phyloP scores from a whole-genome alignment of 2,113 vertebrate genomes.

The Serilophus lunatus region DNA sequence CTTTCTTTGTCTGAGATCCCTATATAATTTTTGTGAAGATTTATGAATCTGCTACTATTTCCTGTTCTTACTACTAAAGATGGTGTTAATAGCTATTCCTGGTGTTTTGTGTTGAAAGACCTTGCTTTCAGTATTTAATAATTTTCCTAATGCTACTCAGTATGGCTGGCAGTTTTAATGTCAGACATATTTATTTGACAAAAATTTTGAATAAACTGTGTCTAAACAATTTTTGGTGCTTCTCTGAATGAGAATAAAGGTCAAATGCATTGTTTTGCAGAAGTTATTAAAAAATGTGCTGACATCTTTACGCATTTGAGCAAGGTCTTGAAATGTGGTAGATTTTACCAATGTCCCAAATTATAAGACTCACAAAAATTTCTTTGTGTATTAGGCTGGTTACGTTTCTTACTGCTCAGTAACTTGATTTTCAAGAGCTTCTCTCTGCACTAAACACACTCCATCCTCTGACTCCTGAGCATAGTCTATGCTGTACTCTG shows the following conservation, averaged over 20 bases:
- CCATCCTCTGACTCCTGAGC: neutral
- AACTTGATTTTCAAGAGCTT: neutral
- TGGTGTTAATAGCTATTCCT: neutral
- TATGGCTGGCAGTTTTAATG: neutral
- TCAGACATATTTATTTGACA: neutral
- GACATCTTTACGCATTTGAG: neutral
- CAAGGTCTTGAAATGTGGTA: constrained; percentile 37
- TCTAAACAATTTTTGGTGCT: neutral
- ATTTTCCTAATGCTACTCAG: neutral
- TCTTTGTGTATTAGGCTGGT: neutral
- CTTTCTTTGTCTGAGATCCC: neutral
- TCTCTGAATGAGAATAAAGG: neutral
- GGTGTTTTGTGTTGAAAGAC: neutral
- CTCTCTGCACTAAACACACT: neutral
- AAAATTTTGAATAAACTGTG: neutral
- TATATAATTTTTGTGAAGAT: neutral
- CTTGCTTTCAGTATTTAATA: constrained; percentile 4
- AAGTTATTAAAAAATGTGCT: constrained; percentile 23
- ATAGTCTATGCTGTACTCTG: neutral
- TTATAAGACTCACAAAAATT: neutral
- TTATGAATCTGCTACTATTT: constrained; percentile 5
- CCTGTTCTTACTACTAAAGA: neutral
- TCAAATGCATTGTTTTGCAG: constrained; percentile 19
- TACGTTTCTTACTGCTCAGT: neutral
- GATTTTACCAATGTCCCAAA: neutral